A percentile compares a stretch with the other conserved stretches of the same genome.
Evolutionary conservation across 2,888 invertebrate species (phyloP).

Genomic region (Netelia inedita): DNA sequence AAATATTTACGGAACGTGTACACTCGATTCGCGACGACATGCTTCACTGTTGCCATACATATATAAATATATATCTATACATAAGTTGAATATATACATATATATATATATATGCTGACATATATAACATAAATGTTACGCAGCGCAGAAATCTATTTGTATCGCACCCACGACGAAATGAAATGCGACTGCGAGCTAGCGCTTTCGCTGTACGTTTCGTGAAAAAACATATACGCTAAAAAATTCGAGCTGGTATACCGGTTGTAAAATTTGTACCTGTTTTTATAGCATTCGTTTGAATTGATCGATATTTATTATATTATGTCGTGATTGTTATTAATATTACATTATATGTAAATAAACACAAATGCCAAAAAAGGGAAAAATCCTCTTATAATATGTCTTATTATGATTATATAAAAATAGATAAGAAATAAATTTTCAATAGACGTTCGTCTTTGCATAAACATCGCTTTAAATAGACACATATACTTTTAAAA

Average conservation of each 20-base stretch:
- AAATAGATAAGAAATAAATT: too few relatives aligned
- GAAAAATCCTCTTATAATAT: too few relatives aligned
- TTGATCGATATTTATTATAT: too few relatives aligned
- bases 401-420: too few relatives aligned
- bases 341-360: too few relatives aligned
- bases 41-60: constrained; percentile 34
- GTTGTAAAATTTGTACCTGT: too few relatives aligned
- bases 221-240: background rate
- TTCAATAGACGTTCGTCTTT: too few relatives aligned
- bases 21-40: constrained; percentile 70
- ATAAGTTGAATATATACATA: constrained; percentile 31
- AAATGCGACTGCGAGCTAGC: constrained; percentile 18
- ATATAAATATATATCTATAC: constrained; percentile 40
- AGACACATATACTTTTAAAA: too few relatives aligned
- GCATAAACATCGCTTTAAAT: too few relatives aligned
- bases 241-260: background rate
- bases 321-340: too few relatives aligned
- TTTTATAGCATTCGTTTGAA: too few relatives aligned
- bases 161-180: constrained; percentile 25
- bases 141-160: constrained; percentile 27
- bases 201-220: background rate
- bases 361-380: too few relatives aligned
- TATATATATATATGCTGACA: constrained; percentile 6
- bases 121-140: constrained; percentile 19
- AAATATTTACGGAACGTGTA: constrained; percentile 83